These are phyloP conservation scores for Tiaroga cobitis DNA, from an alignment of 2,797 vertebrate species.

Conservation along the genomic window DNA sequence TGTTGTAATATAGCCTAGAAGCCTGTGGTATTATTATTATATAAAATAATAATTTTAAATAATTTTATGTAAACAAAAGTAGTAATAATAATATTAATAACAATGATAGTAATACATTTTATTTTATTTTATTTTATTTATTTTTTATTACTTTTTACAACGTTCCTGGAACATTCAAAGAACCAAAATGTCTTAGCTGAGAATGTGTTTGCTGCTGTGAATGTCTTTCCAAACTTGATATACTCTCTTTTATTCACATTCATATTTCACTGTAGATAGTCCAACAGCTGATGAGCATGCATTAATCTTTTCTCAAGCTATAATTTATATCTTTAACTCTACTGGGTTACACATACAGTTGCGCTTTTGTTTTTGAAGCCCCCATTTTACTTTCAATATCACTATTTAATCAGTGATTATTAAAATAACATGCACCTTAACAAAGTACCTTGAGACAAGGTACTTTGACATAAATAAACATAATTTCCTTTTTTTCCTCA, in stretches of 20 bases:
- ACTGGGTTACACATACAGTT: constrained; percentile 43
- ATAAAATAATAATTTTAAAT: no score
- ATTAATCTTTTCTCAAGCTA: constrained; percentile 62
- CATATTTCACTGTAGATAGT: constrained; percentile 55
- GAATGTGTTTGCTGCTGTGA: background rate
- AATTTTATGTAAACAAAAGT: background rate
- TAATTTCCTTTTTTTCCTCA: constrained; percentile 50
- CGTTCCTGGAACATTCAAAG: background rate
- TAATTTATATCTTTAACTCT: constrained; percentile 2
- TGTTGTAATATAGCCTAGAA: no score
- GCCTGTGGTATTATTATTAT: no score
- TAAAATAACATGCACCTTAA: constrained; percentile 50
- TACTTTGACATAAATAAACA: constrained; percentile 47
- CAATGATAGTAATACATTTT: background rate
- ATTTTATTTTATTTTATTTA: no score
- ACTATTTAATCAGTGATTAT: constrained; percentile 68
- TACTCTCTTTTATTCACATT: constrained; percentile 17
- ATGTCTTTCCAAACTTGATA: background rate
- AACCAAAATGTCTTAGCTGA: background rate
- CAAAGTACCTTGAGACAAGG: constrained; percentile 42
- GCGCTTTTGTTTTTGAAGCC: constrained; percentile 45
- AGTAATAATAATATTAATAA: background rate
- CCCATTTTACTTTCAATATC: constrained; percentile 59
- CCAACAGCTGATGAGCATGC: constrained; percentile 65
- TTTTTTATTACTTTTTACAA: background rate